Percentiles rank a stretch among this genome's conserved stretches.
These are phyloP conservation scores for Latrodectus hesperus DNA, from an alignment of 2,888 invertebrate species.

Conservation along the genomic window DNA sequence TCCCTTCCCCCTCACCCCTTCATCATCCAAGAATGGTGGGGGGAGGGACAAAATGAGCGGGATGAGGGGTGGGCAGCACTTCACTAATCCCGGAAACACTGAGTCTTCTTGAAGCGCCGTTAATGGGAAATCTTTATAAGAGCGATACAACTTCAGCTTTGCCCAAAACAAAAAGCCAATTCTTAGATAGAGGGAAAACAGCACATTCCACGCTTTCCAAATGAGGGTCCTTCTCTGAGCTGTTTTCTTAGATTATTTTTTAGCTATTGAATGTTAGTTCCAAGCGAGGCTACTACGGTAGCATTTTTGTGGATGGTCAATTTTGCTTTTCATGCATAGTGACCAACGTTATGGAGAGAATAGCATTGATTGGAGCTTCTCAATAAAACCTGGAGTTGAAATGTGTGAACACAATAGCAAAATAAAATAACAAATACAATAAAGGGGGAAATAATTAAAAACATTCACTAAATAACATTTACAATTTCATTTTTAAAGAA, in stretches of 20 bases:
- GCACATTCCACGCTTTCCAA: slow-evolving; percentile 54
- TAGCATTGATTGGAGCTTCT: too few relatives aligned
- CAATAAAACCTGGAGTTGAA: too few relatives aligned
- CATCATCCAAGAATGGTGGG: slow-evolving; percentile 32
- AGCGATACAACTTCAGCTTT: slow-evolving; percentile 68
- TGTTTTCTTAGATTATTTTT: slow-evolving; percentile 27
- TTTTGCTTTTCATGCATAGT: too few relatives aligned
- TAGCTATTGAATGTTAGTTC: too few relatives aligned
- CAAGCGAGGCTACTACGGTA: too few relatives aligned
- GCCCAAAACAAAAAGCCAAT: slow-evolving; percentile 68
- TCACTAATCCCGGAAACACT: slow-evolving; percentile 69
- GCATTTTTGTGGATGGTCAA: too few relatives aligned
- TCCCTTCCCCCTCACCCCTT: slow-evolving; percentile 21
- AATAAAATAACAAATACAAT: too few relatives aligned
- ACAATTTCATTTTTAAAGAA: too few relatives aligned
- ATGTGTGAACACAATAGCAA: too few relatives aligned
- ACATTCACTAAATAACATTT: too few relatives aligned
- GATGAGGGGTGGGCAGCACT: slow-evolving; percentile 29
- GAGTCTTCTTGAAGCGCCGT: slow-evolving; percentile 67
- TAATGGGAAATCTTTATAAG: slow-evolving; percentile 69
- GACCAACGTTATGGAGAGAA: too few relatives aligned
- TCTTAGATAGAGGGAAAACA: slow-evolving; percentile 37
- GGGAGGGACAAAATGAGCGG: background rate
- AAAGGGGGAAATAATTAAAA: too few relatives aligned
- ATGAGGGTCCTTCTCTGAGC: slow-evolving; percentile 47